Evolutionary conservation across 2,888 invertebrate genomes (phyloP).

Genomic region (Stramonita haemastoma): DNA sequence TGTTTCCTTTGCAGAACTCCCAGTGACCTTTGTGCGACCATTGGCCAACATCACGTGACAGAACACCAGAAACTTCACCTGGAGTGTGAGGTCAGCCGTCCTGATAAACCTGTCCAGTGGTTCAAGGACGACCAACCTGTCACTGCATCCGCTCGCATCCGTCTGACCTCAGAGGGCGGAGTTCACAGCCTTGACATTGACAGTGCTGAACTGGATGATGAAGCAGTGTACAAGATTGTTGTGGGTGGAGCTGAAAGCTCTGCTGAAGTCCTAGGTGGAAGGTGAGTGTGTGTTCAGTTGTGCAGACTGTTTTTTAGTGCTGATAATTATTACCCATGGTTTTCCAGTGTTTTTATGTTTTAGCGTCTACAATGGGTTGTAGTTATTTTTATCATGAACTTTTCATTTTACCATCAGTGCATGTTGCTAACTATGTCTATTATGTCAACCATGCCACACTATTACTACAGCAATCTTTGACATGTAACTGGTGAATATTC

Average conservation of each 20-base stretch:
- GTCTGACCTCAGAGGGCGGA: conserved; percentile 64
- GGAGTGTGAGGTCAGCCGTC: conserved; percentile 72
- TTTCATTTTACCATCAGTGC: too few species aligned
- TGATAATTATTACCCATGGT: too few species aligned
- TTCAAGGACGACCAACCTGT: conserved; percentile 67
- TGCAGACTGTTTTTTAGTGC: too few species aligned
- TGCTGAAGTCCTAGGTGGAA: conserved; percentile 69
- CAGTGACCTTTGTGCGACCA: conserved; percentile 66
- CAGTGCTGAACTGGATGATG: conserved; percentile 73
- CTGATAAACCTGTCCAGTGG: conserved; percentile 75
- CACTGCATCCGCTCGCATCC: conserved; percentile 61
- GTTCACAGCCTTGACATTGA: conserved; percentile 70
- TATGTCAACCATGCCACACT: too few species aligned
- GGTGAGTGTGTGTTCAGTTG: conserved; percentile 54
- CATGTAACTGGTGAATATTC: too few species aligned
- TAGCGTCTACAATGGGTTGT: too few species aligned
- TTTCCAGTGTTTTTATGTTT: too few species aligned
- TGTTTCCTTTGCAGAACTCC: conserved; percentile 56
- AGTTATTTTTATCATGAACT: too few species aligned
- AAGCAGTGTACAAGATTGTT: conserved; percentile 73
- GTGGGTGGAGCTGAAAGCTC: conserved; percentile 67
- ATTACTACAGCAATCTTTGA: too few species aligned
- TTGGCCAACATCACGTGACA: conserved; percentile 67
- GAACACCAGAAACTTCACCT: conserved; percentile 68
- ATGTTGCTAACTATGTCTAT: too few species aligned